Evolutionary conservation across 2,797 vertebrate species (phyloP).

Genomic region (Fringilla coelebs): DNA sequence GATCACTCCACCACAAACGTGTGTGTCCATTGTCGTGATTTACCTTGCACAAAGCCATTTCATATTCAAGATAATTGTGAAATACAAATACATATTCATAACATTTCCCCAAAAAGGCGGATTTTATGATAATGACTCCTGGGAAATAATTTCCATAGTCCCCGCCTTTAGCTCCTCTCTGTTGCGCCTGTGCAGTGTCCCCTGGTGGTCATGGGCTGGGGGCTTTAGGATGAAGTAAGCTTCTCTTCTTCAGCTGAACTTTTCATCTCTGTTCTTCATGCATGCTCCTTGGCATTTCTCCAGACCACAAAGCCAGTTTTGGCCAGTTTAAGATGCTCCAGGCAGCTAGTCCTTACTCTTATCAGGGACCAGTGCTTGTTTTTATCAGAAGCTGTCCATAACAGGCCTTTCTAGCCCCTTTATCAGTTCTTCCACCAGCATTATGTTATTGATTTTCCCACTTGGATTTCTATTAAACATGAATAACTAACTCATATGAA

Average conservation of each 20-base stretch:
- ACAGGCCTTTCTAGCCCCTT: background rate
- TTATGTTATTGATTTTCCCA: fast-evolving
- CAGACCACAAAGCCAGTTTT: background rate
- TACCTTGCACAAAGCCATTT: background rate
- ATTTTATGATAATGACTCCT: background rate
- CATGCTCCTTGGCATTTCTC: background rate
- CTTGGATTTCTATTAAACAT: background rate
- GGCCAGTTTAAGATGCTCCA: background rate
- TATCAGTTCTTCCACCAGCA: background rate
- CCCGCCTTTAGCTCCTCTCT: background rate
- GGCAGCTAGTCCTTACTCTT: background rate
- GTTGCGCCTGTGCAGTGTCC: background rate
- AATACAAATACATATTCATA: background rate
- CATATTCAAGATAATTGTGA: background rate
- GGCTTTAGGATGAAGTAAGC: background rate
- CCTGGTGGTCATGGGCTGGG: background rate
- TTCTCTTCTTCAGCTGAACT: background rate
- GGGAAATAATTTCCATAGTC: too few species aligned
- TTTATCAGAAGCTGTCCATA: background rate
- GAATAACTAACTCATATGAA: background rate
- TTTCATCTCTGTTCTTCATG: background rate
- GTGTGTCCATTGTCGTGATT: background rate
- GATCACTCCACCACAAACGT: background rate
- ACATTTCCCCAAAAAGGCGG: background rate
- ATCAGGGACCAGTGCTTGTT: background rate